Base-by-base conservation (phyloP, 2,797 vertebrate genomes). In the Eupleurogrammus muticus region DNA sequence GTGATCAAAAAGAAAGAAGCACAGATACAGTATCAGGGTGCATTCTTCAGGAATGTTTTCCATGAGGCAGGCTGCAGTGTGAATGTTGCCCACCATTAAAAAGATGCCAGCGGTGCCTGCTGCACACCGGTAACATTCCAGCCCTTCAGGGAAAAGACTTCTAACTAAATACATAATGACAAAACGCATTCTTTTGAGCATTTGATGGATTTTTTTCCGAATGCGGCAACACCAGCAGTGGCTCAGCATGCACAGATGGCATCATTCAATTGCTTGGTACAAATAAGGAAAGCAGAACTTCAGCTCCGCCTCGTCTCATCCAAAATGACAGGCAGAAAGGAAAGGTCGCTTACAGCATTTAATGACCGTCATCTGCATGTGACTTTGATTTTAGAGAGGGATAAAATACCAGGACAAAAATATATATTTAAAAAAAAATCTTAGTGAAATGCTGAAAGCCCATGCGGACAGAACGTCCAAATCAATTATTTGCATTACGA, bases 311-410 rank as follows among this genome's bases (percentile, higher is more conserved):
- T 23, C 17, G 48, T 23, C 42, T 51, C 28, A 40, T 57, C 5
- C 13, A 40, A 40, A 14, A 40, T 14, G 13, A 19, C 52, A 67
- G 57, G 23, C 52, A 67, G 57, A 16, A 49, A 48, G 62, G 46
- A 61, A 7, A 11, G 52, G 24, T 68, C 46, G 52, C 50, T 44
- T 16, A 3, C 21, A 34, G 40, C 61, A 48, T 47, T 20, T 36
- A 58, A 14, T 63, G 52, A 71, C 55, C 48, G 47, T 32, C 44
- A 36, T 60, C 17, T 61, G 36, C 70, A 14, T 60, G 55, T 69
- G 56, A 79, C 20, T 36, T 34, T 67, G 62, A 34, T 48, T 48
- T 62, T 23, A 42, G 12, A 64, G 59, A 36, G 23, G 10, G 42
- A 38, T 12, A 59, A 53, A 67, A 32, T 57, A 58, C 48, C 38